These are phyloP conservation scores for Ochotona princeps DNA, from an alignment of 2,113 vertebrate genomes.

Conservation along the genomic window DNA sequence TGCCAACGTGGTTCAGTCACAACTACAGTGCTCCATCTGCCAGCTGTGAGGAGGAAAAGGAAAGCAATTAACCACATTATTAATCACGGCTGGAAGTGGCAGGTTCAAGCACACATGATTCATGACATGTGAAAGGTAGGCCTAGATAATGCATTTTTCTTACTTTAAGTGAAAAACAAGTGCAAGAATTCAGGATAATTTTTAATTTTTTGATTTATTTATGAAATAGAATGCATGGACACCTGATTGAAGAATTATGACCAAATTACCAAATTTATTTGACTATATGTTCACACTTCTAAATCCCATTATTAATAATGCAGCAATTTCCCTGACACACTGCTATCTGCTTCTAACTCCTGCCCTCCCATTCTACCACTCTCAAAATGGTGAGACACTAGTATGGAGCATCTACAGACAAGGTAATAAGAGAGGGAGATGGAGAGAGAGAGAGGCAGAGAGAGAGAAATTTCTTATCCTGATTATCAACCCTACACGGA, in stretches of 20 bases:
- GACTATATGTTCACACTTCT: too few species aligned
- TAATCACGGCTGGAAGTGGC: constrained; percentile 80
- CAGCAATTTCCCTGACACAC: not conserved
- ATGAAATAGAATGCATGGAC: not conserved
- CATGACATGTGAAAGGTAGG: constrained; percentile 69
- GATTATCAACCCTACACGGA: not conserved
- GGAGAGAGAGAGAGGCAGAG: too few species aligned
- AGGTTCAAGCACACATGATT: constrained; percentile 75
- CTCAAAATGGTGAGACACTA: not conserved
- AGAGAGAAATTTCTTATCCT: too few species aligned
- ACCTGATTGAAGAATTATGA: not conserved
- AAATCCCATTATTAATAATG: not conserved
- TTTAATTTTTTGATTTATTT: not conserved
- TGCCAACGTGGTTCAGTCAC: not conserved
- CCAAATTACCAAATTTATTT: not conserved
- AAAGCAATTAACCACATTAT: constrained; percentile 83
- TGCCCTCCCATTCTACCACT: fast-evolving
- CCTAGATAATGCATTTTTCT: constrained; percentile 67
- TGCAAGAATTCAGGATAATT: not conserved
- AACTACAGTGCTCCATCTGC: constrained; percentile 76
- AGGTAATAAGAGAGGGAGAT: not conserved
- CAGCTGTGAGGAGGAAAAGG: constrained; percentile 75
- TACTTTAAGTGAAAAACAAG: constrained; percentile 74
- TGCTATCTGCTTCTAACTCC: not conserved
- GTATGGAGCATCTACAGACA: not conserved